Base-by-base conservation (phyloP, 1,140 invertebrate genomes). In the Drosophila watanabei region DNA sequence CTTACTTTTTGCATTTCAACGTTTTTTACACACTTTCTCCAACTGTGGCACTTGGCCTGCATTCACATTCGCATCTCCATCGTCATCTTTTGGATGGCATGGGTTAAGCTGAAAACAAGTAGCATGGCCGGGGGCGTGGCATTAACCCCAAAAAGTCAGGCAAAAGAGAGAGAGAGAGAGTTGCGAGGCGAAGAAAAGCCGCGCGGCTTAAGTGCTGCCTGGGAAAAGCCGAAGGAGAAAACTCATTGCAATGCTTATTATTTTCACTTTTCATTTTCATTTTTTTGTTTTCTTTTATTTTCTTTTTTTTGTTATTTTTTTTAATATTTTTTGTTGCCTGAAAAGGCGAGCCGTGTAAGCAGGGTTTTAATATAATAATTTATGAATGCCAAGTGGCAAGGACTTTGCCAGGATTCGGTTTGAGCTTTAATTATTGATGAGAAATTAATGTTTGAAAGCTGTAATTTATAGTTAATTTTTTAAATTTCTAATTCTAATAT, bases 111-210 rank as follows among this genome's bases (percentile, higher is more conserved):
- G 72, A 79, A 58, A 70, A 76, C 70, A 68, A 76, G 57, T 24
- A 2, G 24, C 24, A 3, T 24, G 1, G 76, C 64, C 65, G 52
- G 39, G 48, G 63, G 73, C 82, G 58, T 75, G 81, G 65, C 77
- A 84, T 76, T 85, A 83, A 84, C 61, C 76, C 76, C 70, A 70
- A 75, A 80, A 71, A 79, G 76, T 69, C 70, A 80, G 59, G 49
- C 45, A 69, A 75, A 24, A 24, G 24, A 24, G 24, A 24, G 24
- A 24, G 24, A 24, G 24, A 24, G 24, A 24, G 24, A 49, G 48
- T 72, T 60, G 54, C 54, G 39, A 61, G 71, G 68, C 69, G 69
- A 73, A 43, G 70, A 60, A 75, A 75, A 73, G 54, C 71, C 70
- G 35, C 20, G 54, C 37, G 46, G 46, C 70, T 61, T 72, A 73